Percentiles rank a stretch among this genome's conserved stretches.
Evolutionary conservation across 2,797 vertebrate species (phyloP).

Genomic region (Aeoliscus strigatus): DNA sequence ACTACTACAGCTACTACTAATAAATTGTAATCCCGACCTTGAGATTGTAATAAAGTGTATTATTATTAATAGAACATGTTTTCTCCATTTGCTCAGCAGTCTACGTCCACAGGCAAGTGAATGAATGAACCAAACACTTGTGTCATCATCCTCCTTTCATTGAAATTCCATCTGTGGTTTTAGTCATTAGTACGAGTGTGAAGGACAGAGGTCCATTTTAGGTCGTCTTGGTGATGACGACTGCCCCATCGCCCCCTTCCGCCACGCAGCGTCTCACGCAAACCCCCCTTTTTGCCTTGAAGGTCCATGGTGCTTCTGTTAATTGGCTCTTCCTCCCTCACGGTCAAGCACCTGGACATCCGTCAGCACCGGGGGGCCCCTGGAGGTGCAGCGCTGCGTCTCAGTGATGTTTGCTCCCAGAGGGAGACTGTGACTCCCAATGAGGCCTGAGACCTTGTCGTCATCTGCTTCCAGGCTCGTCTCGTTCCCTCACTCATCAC

Average conservation of each 20-base stretch:
- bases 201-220: constrained; percentile 20
- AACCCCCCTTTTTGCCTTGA: constrained; percentile 34
- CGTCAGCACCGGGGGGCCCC: constrained; percentile 43
- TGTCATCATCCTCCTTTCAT: constrained; percentile 11
- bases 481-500: constrained; percentile 41
- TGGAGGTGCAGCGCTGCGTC: constrained; percentile 17
- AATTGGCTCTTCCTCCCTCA: constrained; percentile 41
- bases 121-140: constrained; percentile 1
- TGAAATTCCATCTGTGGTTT: constrained; percentile 13
- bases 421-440: constrained; percentile 15
- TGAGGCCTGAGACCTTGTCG: constrained; percentile 12
- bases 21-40: too few relatives aligned
- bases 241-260: constrained; percentile 41
- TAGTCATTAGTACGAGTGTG: constrained; percentile 27
- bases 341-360: constrained; percentile 62
- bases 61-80: too few relatives aligned
- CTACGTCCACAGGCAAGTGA: too few relatives aligned
- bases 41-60: too few relatives aligned
- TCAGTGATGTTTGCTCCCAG: constrained; percentile 28
- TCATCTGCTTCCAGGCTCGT: constrained; percentile 24
- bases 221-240: constrained; percentile 35
- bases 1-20: too few relatives aligned
- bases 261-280: constrained; percentile 54
- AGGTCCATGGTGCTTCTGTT: constrained; percentile 52
- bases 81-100: too few relatives aligned